phyloP scores from a whole-genome alignment of 2,113 vertebrate species.

The Serinus canaria region DNA sequence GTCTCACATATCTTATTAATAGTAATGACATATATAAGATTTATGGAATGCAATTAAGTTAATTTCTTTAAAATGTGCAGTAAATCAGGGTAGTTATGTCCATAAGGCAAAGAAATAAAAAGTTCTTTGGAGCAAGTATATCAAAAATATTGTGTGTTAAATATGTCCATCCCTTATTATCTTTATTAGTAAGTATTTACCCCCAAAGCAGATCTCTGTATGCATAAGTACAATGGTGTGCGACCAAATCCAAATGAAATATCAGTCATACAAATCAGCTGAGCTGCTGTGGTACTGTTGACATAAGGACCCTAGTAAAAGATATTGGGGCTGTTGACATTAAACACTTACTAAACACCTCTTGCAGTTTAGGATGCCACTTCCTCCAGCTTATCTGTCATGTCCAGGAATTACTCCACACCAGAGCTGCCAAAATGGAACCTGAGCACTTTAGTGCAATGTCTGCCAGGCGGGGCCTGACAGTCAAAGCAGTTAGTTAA shows the following conservation, averaged over 20 bases:
- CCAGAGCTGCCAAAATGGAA: neutral
- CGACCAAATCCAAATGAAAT: neutral
- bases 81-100: neutral
- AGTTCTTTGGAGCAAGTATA: neutral
- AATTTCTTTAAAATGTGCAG: neutral
- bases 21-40: neutral
- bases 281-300: neutral
- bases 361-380: neutral
- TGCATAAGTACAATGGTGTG: rapidly evolving
- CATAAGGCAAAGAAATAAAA: neutral
- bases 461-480: neutral
- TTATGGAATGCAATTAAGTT: neutral
- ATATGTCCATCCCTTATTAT: neutral
- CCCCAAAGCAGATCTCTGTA: neutral
- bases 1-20: neutral
- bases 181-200: neutral
- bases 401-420: neutral
- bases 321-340: neutral
- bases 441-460: neutral
- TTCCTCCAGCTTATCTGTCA: neutral
- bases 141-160: neutral
- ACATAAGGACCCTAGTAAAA: neutral
- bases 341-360: neutral
- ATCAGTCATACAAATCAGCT: neutral
- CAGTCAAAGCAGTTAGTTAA: neutral